Evolutionary conservation across 53 echinoderm and acorn worm genomes (phyloP).

Genomic region (Crossaster papposus): DNA sequence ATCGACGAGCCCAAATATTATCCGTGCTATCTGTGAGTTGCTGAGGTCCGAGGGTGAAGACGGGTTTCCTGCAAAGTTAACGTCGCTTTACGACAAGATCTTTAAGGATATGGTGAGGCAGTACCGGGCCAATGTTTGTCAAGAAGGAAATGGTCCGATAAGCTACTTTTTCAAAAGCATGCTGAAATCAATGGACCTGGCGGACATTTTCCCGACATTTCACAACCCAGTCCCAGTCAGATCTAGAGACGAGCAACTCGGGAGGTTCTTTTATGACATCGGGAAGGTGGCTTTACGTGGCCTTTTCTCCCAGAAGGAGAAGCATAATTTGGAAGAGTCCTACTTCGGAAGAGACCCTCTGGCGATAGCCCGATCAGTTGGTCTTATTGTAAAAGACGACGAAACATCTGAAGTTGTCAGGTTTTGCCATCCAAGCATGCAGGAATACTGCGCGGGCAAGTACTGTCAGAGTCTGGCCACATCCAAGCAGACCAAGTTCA

Average conservation of each 20-base stretch:
- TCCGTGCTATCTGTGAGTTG: not conserved
- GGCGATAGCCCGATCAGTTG: not conserved
- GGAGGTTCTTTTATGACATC: not conserved
- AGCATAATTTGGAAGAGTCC: not conserved
- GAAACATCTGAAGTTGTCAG: not conserved
- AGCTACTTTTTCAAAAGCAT: not conserved
- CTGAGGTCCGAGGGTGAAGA: not conserved
- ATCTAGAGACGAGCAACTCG: not conserved
- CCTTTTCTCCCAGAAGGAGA: not conserved
- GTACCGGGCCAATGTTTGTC: not conserved
- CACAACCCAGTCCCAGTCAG: slow-evolving; percentile 11
- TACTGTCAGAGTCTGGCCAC: not conserved
- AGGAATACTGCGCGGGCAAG: slow-evolving; percentile 8
- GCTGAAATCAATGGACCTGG: not conserved
- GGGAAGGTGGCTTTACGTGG: slow-evolving; percentile 4
- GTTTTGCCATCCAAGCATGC: slow-evolving; percentile 5
- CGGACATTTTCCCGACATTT: not conserved
- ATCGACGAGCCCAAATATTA: not conserved
- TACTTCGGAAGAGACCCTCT: not conserved
- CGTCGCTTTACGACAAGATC: not conserved
- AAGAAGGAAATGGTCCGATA: not conserved
- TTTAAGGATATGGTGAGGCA: not conserved
- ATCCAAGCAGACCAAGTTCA: not conserved
- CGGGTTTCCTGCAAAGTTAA: not conserved
- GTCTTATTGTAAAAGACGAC: not conserved